These are phyloP conservation scores for Enteromius mattozi DNA, from an alignment of 2,797 vertebrate species.

Conservation along the genomic window DNA sequence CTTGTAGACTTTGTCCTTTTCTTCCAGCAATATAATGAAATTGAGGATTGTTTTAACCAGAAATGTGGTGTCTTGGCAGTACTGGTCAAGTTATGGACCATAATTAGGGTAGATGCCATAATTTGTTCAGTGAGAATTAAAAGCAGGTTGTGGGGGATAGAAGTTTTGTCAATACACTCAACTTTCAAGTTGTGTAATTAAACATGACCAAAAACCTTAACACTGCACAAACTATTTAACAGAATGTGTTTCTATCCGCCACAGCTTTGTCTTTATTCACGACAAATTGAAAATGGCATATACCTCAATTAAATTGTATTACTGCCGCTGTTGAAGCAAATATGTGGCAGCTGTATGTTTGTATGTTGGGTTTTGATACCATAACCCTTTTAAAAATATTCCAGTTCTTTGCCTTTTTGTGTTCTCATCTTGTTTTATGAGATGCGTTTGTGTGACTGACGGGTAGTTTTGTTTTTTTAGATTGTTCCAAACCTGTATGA, in stretches of 20 bases:
- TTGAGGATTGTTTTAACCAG: not conserved
- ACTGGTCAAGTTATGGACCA: not conserved
- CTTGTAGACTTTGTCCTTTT: not conserved
- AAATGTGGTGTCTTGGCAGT: not conserved
- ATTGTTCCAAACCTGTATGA: constrained; percentile 8
- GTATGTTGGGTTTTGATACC: constrained; percentile 11
- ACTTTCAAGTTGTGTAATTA: not conserved
- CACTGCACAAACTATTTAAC: not conserved
- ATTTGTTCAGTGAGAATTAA: not conserved
- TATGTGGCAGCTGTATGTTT: constrained; percentile 27
- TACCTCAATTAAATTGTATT: not conserved
- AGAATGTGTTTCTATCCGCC: not conserved
- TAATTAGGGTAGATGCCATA: not conserved
- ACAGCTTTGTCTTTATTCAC: constrained; percentile 20
- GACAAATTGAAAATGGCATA: not conserved
- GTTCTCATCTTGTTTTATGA: constrained; percentile 9
- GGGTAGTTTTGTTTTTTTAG: no score
- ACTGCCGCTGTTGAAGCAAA: constrained; percentile 2
- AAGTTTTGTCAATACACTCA: not conserved
- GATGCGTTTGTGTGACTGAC: not conserved
- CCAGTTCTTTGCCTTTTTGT: constrained; percentile 5
- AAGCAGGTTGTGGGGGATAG: not conserved
- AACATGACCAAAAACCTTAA: not conserved
- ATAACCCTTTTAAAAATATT: not conserved
- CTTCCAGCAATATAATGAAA: not conserved